Evolutionary conservation across 92 coral and sea anemone species (phyloP).

Genomic region (Zoanthus sansibaricus): DNA sequence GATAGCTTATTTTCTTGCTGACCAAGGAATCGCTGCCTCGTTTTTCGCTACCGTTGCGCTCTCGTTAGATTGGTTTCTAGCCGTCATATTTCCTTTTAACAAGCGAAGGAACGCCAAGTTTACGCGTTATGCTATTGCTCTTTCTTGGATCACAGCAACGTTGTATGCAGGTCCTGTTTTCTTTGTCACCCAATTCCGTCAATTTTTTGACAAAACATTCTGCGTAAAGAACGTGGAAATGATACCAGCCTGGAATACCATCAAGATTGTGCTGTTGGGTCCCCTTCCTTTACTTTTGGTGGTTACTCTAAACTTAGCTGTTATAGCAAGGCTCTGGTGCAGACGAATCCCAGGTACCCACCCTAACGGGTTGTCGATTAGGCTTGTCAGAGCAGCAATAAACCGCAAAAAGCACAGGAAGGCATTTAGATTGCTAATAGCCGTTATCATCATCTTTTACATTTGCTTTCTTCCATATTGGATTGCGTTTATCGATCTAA

Average conservation of each 20-base stretch:
- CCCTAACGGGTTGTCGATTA: neutral
- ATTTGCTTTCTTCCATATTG: slow-evolving; percentile 41
- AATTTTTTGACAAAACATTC: slow-evolving; percentile 2
- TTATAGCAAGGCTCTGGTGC: slow-evolving; percentile 35
- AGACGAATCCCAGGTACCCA: slow-evolving; percentile 31
- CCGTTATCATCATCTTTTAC: slow-evolving; percentile 23
- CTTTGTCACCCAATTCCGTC: neutral
- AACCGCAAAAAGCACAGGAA: slow-evolving; percentile 16
- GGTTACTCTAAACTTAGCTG: slow-evolving; percentile 25
- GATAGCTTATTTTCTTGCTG: slow-evolving; percentile 33
- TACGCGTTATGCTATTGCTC: slow-evolving; percentile 9
- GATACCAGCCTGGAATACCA: slow-evolving; percentile 35
- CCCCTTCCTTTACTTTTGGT: slow-evolving; percentile 29
- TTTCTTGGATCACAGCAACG: slow-evolving; percentile 16
- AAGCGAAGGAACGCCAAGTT: slow-evolving; percentile 12
- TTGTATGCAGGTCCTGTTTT: slow-evolving; percentile 30
- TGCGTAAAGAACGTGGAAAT: slow-evolving; percentile 11
- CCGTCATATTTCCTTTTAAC: slow-evolving; percentile 23
- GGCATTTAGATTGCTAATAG: slow-evolving; percentile 18
- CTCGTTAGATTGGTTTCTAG: slow-evolving; percentile 39
- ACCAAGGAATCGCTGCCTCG: slow-evolving; percentile 33
- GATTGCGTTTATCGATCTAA: slow-evolving; percentile 10
- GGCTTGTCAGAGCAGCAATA: slow-evolving; percentile 15
- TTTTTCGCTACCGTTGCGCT: slow-evolving; percentile 32
- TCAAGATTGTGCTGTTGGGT: slow-evolving; percentile 25